Conservation (phyloP, 2,797 vertebrate species). For the Thaleichthys pacificus region DNA sequence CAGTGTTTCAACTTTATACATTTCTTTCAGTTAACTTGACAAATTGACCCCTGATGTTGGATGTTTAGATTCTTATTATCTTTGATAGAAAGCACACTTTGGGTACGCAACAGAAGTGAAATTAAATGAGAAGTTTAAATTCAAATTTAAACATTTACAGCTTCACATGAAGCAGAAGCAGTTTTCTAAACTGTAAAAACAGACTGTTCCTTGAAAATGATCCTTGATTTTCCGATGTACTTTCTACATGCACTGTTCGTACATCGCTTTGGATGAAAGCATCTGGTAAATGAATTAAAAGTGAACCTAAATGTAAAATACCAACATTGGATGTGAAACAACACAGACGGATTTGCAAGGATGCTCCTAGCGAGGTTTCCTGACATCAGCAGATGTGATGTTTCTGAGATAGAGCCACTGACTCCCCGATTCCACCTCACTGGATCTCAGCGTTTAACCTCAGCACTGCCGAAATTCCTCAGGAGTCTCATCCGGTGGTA, state of each 20-base stretch:
- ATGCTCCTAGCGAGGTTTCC: not conserved
- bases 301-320: not conserved
- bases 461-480: constrained; percentile 66
- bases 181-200: too few species aligned
- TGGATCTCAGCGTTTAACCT: constrained; percentile 59
- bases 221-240: too few species aligned
- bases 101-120: not conserved
- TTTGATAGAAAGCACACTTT: not conserved
- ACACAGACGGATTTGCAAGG: not conserved
- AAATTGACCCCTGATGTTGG: constrained; percentile 5
- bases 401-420: not conserved
- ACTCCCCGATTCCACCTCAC: constrained; percentile 38
- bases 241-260: too few species aligned
- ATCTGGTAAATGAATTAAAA: not conserved
- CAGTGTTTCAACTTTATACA: not conserved
- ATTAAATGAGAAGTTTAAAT: not conserved
- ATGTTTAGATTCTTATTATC: not conserved
- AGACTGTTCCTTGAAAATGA: too few species aligned
- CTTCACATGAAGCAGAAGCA: not conserved
- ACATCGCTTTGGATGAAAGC: too few species aligned
- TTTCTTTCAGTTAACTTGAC: constrained; percentile 4
- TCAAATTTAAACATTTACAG: not conserved
- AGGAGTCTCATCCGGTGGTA: constrained; percentile 74
- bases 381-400: not conserved
- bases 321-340: not conserved